Conservation (phyloP, 2,797 vertebrate species). For the Myiotriccus ornatus region DNA sequence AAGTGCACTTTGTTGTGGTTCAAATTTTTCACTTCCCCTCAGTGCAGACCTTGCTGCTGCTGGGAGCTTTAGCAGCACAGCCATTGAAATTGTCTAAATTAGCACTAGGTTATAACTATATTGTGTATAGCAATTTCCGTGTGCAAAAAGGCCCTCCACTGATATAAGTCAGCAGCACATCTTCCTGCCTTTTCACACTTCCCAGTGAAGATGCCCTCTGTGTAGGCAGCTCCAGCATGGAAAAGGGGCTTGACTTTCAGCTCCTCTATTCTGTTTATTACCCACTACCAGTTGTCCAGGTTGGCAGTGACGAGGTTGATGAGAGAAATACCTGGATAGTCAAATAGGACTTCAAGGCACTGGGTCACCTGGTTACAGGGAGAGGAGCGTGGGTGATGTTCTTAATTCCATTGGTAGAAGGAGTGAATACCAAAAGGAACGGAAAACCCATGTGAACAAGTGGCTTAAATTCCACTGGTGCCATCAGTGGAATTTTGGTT, state of each 20-base stretch:
- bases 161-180: rapidly evolving
- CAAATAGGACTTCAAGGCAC: neutral
- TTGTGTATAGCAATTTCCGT: neutral
- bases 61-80: neutral
- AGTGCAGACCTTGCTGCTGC: neutral
- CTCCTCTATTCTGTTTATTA: neutral
- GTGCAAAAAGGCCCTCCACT: neutral
- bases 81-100: neutral
- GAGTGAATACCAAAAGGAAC: neutral
- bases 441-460: neutral
- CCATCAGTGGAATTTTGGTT: neutral
- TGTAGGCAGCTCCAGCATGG: neutral
- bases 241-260: neutral
- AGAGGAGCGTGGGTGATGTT: neutral
- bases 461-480: neutral
- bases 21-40: neutral
- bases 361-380: neutral
- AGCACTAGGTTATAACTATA: neutral
- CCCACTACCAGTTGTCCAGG: neutral
- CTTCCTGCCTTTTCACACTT: neutral
- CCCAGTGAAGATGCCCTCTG: neutral
- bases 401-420: neutral
- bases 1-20: neutral
- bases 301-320: neutral
- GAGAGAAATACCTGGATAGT: neutral